Base-by-base conservation (phyloP, 2,888 invertebrate genomes). In the Ophion slaviceki region DNA sequence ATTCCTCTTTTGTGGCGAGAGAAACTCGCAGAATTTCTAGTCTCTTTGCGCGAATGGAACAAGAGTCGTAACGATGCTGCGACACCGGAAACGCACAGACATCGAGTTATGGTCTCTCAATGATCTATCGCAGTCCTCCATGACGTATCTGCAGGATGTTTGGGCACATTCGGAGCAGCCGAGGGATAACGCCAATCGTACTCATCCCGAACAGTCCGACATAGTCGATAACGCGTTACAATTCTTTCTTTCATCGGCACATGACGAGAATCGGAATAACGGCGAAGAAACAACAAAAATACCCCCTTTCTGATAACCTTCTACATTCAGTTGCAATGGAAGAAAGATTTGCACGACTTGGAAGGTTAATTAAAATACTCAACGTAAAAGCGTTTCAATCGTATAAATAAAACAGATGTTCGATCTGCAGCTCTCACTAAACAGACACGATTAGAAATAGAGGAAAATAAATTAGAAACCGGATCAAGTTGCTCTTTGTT, bases 51-150 rank as follows among this genome's bases (percentile, higher is more conserved):
- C 59, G 32, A 64, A 66, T 68, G 78, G 68, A 75, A 71, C 53
- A 75, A 67, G 82, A 72, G 40, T 76, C 77, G 80, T 82, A 80
- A 85, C 80, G 85, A 71, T 76, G 53, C 64, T 70, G 83, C 82
- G 62, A 76, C 82, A 36, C 67, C 80, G 85, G 80, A 85, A 82
- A 85, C 82, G 66, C 80, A 68, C 61, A 40, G 53, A 40, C 75
- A 79, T 79, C 85, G 80, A 85, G 82, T 85, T 85, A 82, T 85
- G 61, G 80, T 76, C 78, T 76, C 80, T 40, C 79, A 17, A 24
- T 74, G 71, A 72, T 80, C 64, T 57, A 80, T 71, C 7, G 64
- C 32, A n/a, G 20, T 20, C 40, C 6, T 40, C 62, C 80, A n/a
- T 47, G 45, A 72, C 72, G 40, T 53, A 66, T 72, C 20, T 32